A percentile compares a stretch with the other conserved stretches of the same genome.
These are phyloP conservation scores for Periphyllus acericola DNA, from an alignment of 2,888 invertebrate species.

Conservation along the genomic window DNA sequence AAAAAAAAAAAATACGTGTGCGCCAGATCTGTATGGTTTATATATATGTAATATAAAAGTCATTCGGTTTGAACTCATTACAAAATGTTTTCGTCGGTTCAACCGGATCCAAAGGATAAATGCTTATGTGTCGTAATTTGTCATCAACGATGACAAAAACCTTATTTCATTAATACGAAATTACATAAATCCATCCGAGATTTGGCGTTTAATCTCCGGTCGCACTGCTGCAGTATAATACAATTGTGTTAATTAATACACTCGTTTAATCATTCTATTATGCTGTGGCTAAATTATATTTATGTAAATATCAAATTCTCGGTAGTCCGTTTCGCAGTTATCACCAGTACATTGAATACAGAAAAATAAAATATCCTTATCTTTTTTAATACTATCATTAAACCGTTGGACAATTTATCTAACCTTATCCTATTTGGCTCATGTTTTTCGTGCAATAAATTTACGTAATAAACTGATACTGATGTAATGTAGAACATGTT, in stretches of 20 bases:
- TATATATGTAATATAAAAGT: too few relatives aligned
- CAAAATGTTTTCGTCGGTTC: neutral
- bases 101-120: neutral
- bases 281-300: neutral
- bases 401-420: neutral
- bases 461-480: conserved; percentile 42
- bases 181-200: neutral
- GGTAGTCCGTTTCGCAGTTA: neutral
- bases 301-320: neutral
- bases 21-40: neutral
- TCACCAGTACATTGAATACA: neutral
- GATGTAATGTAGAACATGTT: conserved; percentile 48
- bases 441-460: conserved; percentile 32
- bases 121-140: neutral
- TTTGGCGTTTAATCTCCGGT: neutral
- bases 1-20: too few relatives aligned
- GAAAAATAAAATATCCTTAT: neutral
- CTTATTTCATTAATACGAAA: neutral
- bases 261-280: neutral
- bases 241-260: neutral
- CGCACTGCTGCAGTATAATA: neutral
- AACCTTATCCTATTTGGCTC: conserved; percentile 38
- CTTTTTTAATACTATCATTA: neutral
- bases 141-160: too few relatives aligned
- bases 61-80: neutral